These are phyloP conservation scores for Phyto melanocephala DNA, from an alignment of 2,888 invertebrate genomes.

Conservation along the genomic window DNA sequence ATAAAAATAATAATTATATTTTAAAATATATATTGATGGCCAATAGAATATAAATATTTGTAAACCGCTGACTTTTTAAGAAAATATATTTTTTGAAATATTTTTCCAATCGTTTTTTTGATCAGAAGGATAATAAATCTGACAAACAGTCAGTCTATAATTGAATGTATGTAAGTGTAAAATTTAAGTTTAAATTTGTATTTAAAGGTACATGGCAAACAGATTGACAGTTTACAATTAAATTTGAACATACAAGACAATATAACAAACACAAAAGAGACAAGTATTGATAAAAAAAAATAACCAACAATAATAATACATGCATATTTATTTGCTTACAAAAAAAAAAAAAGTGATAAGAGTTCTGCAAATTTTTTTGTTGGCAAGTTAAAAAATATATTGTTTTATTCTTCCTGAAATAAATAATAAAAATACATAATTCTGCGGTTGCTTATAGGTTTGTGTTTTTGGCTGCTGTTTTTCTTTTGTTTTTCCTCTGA, in stretches of 20 bases:
- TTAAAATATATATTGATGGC: too few relatives aligned
- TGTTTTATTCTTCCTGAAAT: not conserved
- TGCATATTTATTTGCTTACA: not conserved
- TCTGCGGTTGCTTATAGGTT: slow-evolving; percentile 28
- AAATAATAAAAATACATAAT: slow-evolving; percentile 30
- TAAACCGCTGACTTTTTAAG: too few relatives aligned
- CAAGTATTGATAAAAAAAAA: not conserved
- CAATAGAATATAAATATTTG: too few relatives aligned
- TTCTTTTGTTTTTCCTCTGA: not conserved
- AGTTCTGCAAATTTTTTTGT: not conserved
- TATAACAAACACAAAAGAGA: not conserved
- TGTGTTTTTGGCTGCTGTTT: not conserved
- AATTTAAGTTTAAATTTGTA: not conserved
- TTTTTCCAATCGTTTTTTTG: too few relatives aligned
- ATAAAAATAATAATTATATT: too few relatives aligned
- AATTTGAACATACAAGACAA: not conserved
- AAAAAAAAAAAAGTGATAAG: not conserved
- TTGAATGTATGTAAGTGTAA: too few relatives aligned
- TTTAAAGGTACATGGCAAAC: not conserved
- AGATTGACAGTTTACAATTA: not conserved
- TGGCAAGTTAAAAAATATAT: not conserved
- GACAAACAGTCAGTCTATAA: too few relatives aligned
- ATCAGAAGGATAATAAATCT: too few relatives aligned
- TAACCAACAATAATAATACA: not conserved
- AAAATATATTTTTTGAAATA: too few relatives aligned